phyloP scores from a whole-genome alignment of 2,888 invertebrate genomes.

The Amphipyra tragopoginis region DNA sequence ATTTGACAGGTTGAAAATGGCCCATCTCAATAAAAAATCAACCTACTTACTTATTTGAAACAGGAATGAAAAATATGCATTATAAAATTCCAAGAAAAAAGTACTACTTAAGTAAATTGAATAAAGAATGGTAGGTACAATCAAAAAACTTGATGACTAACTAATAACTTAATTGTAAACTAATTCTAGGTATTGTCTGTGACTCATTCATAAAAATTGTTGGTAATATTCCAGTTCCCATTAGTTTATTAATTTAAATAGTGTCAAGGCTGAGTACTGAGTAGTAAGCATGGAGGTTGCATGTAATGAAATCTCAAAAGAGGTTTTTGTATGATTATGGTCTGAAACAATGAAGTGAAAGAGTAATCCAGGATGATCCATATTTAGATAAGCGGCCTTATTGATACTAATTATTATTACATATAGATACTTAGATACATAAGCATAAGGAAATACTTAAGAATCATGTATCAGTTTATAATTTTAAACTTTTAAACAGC shows the following conservation, averaged over 20 bases:
- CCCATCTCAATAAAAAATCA: too few species aligned
- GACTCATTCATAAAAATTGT: conserved; percentile 27
- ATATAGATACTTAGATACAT: too few species aligned
- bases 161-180: conserved; percentile 3
- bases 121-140: too few species aligned
- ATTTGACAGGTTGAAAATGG: too few species aligned
- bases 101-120: too few species aligned
- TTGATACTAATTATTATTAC: too few species aligned
- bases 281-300: background rate
- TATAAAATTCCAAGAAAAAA: background rate
- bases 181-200: conserved; percentile 19
- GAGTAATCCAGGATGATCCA: background rate
- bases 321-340: conserved; percentile 2
- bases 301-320: conserved; percentile 3
- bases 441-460: conserved; percentile 4
- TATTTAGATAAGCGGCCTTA: too few species aligned
- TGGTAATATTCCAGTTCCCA: conserved; percentile 21
- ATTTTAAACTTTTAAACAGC: too few species aligned
- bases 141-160: conserved; percentile 13
- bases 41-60: too few species aligned
- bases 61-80: too few species aligned
- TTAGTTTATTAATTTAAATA: conserved; percentile 35
- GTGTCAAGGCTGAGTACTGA: conserved; percentile 41
- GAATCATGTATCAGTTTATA: too few species aligned
- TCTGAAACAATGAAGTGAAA: background rate